phyloP scores from a whole-genome alignment of 23 tunicate genomes.

The Styela plicata region DNA sequence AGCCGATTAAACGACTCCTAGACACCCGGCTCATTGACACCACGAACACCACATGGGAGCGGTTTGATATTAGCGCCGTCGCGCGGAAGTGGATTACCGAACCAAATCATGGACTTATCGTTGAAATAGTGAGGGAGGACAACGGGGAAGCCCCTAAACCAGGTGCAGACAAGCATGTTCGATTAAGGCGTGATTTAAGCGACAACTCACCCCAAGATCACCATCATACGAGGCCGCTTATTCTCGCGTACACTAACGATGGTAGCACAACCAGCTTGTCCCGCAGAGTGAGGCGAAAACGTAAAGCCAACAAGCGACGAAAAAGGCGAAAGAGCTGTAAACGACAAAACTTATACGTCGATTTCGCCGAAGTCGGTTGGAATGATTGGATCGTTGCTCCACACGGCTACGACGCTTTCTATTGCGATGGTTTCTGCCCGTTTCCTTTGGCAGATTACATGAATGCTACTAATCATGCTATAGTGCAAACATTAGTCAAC shows the following conservation, averaged over 20 bases:
- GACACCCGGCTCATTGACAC: constrained; percentile 67
- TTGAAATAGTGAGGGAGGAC: constrained; percentile 58
- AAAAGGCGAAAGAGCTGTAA: constrained; percentile 48
- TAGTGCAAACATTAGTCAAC: constrained; percentile 78
- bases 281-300: constrained; percentile 29
- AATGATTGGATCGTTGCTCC: constrained; percentile 92
- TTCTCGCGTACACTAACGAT: constrained; percentile 78
- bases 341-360: constrained; percentile 75
- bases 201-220: constrained; percentile 51
- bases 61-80: constrained; percentile 68
- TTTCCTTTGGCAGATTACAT: constrained; percentile 79
- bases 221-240: constrained; percentile 55
- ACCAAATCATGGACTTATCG: constrained; percentile 70
- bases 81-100: constrained; percentile 52
- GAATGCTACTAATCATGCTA: constrained; percentile 94
- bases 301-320: constrained; percentile 27
- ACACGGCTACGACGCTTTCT: constrained; percentile 88
- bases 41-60: constrained; percentile 83
- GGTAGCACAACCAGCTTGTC: constrained; percentile 51
- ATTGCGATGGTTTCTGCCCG: constrained; percentile 68
- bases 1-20: constrained; percentile 58
- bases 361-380: constrained; percentile 84
- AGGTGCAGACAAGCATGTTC: constrained; percentile 49
- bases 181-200: constrained; percentile 58
- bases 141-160: constrained; percentile 14